Evolutionary conservation across 2,888 invertebrate species (phyloP).

Genomic region (Cybosia mesomella): DNA sequence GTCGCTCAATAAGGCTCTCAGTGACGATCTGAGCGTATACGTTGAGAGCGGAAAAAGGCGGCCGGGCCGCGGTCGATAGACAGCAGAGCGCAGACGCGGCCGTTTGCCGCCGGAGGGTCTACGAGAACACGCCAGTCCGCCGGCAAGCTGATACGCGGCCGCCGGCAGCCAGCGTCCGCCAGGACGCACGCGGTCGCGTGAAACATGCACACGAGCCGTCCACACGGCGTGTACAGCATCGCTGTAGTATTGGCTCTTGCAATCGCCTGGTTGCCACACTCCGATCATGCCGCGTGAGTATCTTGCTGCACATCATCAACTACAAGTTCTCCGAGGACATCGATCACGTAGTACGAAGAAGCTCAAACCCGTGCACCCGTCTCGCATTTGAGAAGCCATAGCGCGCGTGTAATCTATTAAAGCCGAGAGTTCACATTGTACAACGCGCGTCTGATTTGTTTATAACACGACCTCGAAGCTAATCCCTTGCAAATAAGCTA

Average conservation of each 20-base stretch:
- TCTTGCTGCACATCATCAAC: constrained; percentile 26
- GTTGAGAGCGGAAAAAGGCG: constrained; percentile 66
- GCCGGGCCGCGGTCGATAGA: constrained; percentile 77
- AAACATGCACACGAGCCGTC: constrained; percentile 76
- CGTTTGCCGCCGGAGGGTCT: constrained; percentile 58
- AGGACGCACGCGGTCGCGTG: constrained; percentile 66
- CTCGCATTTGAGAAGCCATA: constrained; percentile 65
- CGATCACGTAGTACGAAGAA: constrained; percentile 44
- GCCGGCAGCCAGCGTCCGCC: constrained; percentile 75
- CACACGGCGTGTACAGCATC: constrained; percentile 76
- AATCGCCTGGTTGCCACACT: constrained; percentile 73
- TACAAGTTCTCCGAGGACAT: constrained; percentile 30
- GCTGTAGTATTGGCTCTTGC: constrained; percentile 76
- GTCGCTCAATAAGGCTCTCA: constrained; percentile 71
- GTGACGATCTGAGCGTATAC: constrained; percentile 69
- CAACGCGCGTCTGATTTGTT: constrained; percentile 57
- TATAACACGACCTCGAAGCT: constrained; percentile 50
- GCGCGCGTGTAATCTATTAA: constrained; percentile 62
- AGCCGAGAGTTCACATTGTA: constrained; percentile 57
- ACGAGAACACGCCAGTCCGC: constrained; percentile 71
- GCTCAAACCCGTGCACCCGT: constrained; percentile 39
- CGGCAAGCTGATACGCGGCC: constrained; percentile 76
- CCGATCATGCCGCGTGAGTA: constrained; percentile 81
- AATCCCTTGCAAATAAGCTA: constrained; percentile 50
- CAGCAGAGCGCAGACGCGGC: constrained; percentile 73